Evolutionary conservation across 2,888 invertebrate genomes (phyloP), one percentile per base, ranked within the genome.

Genomic region (Drosophila borborema): DNA sequence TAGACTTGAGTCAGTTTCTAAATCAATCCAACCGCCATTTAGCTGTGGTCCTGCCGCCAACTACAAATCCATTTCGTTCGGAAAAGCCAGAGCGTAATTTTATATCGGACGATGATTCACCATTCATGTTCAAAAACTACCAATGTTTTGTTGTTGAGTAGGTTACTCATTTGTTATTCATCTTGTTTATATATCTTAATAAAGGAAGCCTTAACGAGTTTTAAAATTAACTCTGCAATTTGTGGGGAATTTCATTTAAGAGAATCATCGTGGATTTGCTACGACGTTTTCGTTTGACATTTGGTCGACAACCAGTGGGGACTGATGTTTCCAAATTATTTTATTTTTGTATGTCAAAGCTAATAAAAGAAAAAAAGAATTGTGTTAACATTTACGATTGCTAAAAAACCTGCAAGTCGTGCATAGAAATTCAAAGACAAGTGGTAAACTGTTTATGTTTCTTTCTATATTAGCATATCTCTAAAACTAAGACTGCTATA

Each of bases 41-140:
- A 34, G 93, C 94, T 48, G 90, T 95, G 0, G 85, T 95, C 10
- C 88, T 94, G 0, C 94, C 94, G 10, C 95, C 95, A 0, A 93
- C 93, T 16, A 92, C 92, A 41, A 96, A 96, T 92, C 95, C 95
- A 0, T 96, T 95, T 81, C 94, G 95, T 0, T 96, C 96, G 49
- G 94, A 95, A 0, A 94, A 96, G 73, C 96, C 96, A 0, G 96
- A 96, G 79, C 94, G 96, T 55, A 96, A 96, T 87, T 96, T 96
- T 76, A 95, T 96, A 16, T 95, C 96, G 8, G 96, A 96, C 82
- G 95, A 96, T 72, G 94, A 95, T 53, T 94, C 94, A 54, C 96
- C 96, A 0, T 92, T 96, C 66, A 94, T 96, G 87, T 96, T 96
- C 86, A 96, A 96, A 90, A 96, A 96, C 92, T 95, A 95, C 91